phyloP scores from a whole-genome alignment of 2,113 vertebrate genomes.

The Cinclus mexicanus region DNA sequence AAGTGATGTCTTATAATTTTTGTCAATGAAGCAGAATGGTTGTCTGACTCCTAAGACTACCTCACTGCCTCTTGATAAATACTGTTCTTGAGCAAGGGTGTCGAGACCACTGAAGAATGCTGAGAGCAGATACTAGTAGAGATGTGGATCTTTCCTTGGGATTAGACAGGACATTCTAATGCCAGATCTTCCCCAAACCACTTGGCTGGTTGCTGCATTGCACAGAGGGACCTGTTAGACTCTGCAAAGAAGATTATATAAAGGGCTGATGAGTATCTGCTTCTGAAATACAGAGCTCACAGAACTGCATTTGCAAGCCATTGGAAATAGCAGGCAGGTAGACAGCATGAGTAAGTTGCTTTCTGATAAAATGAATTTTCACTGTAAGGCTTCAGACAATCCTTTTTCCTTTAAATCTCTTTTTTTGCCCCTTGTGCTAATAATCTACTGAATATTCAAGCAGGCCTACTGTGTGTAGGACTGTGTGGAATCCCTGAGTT shows the following conservation, averaged over 20 bases:
- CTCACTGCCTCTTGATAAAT: background rate
- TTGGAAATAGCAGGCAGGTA: background rate
- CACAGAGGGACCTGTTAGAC: background rate
- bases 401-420: background rate
- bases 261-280: background rate
- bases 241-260: background rate
- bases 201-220: background rate
- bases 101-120: background rate
- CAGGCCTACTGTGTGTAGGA: background rate
- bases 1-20: background rate
- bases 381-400: background rate
- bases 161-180: background rate
- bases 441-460: background rate
- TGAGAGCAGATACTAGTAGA: fast-evolving
- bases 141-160: background rate
- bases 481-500: background rate
- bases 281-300: background rate
- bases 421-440: background rate
- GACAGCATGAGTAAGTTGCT: background rate
- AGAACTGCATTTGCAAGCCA: background rate
- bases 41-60: background rate
- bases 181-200: background rate
- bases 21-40: background rate
- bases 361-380: background rate
- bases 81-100: background rate